Evolutionary conservation across 2,888 invertebrate species (phyloP).

Genomic region (Synergus gifuensis): DNA sequence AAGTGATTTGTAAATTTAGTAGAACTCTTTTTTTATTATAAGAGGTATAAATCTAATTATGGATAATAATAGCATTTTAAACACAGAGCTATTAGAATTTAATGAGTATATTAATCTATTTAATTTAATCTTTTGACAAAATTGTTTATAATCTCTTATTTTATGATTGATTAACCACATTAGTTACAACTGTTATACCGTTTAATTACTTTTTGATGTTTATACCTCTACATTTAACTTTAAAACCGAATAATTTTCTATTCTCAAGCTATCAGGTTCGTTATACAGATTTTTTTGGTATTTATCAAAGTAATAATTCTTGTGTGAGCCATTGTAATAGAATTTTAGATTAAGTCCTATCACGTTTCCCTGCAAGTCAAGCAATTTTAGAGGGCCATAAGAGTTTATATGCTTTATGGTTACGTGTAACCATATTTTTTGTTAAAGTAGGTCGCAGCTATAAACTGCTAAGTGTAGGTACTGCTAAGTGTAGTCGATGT

Average conservation of each 20-base stretch:
- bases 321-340: not conserved
- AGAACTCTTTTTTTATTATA: no score
- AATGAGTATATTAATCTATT: no score
- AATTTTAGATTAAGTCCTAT: not conserved
- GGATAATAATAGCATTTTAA: no score
- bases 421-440: slow-evolving; percentile 2
- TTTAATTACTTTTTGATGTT: not conserved
- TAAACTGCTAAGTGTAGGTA: no score
- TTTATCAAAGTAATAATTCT: not conserved
- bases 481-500: not conserved
- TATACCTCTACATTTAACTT: not conserved
- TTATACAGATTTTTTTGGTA: not conserved
- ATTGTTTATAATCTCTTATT: not conserved
- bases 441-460: slow-evolving; percentile 1
- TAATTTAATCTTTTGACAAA: not conserved
- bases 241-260: not conserved
- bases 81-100: no score
- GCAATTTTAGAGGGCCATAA: not conserved
- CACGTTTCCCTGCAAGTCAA: not conserved
- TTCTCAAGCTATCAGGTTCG: not conserved
- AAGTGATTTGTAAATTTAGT: no score
- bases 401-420: slow-evolving; percentile 1
- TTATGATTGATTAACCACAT: not conserved
- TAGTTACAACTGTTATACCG: not conserved
- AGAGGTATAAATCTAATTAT: no score